phyloP scores from a whole-genome alignment of 2,888 invertebrate species.

The Argynnis bischoffii region DNA sequence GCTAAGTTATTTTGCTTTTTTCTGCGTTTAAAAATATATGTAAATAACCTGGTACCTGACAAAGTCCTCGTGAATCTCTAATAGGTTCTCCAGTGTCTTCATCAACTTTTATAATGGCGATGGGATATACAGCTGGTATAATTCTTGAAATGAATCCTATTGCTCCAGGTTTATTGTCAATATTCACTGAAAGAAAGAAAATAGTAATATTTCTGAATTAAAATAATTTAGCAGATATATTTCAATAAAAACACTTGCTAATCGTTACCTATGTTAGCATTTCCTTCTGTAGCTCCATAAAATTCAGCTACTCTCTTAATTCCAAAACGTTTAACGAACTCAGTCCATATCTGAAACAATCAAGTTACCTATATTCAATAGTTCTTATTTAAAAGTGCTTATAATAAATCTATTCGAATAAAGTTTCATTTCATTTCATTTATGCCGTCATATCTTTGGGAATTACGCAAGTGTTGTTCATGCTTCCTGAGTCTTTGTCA shows the following conservation, averaged over 20 bases:
- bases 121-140: constrained; percentile 94
- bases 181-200: constrained; percentile 87
- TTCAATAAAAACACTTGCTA: too few species aligned
- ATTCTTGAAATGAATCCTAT: constrained; percentile 97
- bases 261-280: constrained; percentile 93
- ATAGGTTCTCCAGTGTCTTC: constrained; percentile 94
- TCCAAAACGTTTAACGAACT: constrained; percentile 93
- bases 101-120: constrained; percentile 95
- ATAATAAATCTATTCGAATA: too few species aligned
- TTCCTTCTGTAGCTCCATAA: constrained; percentile 99
- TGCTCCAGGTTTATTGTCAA: constrained; percentile 96
- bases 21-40: neutral
- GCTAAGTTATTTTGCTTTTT: too few species aligned
- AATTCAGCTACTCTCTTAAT: constrained; percentile 95
- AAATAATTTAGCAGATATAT: too few species aligned
- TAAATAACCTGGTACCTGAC: constrained; percentile 73
- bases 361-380: neutral
- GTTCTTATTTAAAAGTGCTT: too few species aligned
- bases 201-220: too few species aligned
- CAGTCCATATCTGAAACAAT: constrained; percentile 90
- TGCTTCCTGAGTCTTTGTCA: too few species aligned
- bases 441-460: too few species aligned
- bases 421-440: too few species aligned
- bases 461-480: too few species aligned
- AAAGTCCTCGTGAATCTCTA: constrained; percentile 93